A percentile compares a stretch with the other conserved stretches of the same genome.
Conservation (phyloP, 2,888 invertebrate genomes). For the Sphaerophoria rueppellii region DNA sequence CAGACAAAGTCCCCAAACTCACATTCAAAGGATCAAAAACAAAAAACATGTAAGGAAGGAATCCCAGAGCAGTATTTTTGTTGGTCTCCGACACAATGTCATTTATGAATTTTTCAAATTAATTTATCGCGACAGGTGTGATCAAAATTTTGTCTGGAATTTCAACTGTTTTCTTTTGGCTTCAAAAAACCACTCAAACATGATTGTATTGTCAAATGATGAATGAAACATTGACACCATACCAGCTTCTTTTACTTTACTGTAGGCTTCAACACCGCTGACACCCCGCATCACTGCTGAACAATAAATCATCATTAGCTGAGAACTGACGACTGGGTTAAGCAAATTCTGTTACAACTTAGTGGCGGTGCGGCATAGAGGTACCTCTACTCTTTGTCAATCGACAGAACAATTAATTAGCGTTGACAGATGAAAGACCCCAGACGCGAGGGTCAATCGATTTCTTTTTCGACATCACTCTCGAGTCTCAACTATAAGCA, state of each 20-base stretch:
- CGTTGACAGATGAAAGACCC: slow-evolving; percentile 66
- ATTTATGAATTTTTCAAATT: slow-evolving; percentile 64
- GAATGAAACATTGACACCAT: slow-evolving; percentile 49
- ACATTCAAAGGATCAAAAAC: not conserved
- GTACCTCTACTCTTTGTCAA: slow-evolving; percentile 65
- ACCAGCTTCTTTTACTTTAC: slow-evolving; percentile 2
- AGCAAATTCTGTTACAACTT: too few relatives aligned
- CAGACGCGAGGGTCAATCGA: slow-evolving; percentile 51
- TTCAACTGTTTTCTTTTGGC: not conserved
- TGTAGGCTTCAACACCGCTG: not conserved
- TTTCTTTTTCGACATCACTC: slow-evolving; percentile 46
- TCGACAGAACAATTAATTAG: slow-evolving; percentile 70
- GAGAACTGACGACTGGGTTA: slow-evolving; percentile 38
- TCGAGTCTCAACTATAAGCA: too few relatives aligned
- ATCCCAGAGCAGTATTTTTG: not conserved
- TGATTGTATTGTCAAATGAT: slow-evolving; percentile 48
- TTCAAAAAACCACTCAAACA: slow-evolving; percentile 43
- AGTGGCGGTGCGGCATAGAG: slow-evolving; percentile 36
- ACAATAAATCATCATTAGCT: slow-evolving; percentile 71
- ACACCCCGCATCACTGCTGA: slow-evolving; percentile 36
- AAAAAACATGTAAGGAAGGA: not conserved
- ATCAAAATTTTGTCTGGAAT: slow-evolving; percentile 67
- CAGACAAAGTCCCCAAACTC: slow-evolving; percentile 15
- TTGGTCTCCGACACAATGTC: slow-evolving; percentile 2
- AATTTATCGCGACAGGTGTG: slow-evolving; percentile 69